Evolutionary conservation across 2,888 invertebrate genomes (phyloP), one percentile per base, ranked within the genome.

Genomic region (Anagyrus pseudococci): DNA sequence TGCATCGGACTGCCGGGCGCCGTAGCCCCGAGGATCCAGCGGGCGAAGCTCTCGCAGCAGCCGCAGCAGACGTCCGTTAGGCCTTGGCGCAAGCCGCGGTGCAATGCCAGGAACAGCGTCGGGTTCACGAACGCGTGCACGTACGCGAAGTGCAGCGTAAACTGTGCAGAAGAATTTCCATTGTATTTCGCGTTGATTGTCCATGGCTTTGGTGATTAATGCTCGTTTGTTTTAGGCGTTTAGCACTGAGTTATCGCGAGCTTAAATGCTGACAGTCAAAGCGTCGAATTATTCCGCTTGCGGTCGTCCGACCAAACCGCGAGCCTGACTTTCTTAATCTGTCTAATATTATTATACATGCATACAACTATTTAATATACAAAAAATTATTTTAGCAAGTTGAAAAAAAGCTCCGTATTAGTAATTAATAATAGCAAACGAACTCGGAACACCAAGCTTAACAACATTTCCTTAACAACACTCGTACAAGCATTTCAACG

Each of bases 41-140:
- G 84, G 69, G 85, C 86, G 83, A 87, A 84, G 70, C 85, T 85
- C 69, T 87, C 86, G 79, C 89, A 88, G 78, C 88, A 88, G 49
- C 91, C 91, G 81, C 92, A 92, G 82, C 91, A 89, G 44, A 90
- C 82, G 77, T 91, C 90, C 54, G 89, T 81, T 41, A 89, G 85
- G 0, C 91, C 92, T 56, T 88, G 85, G 19, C 92, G 84, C 65
- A 92, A 83, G 2, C 91, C 91, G 33, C 89, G 86, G 77, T 93
- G 92, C 59, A 93, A 83, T 53, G 89, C 88, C 79, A 93, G 85
- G 81, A 93, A 92, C 69, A 93, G 84, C 40, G 90, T 87, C 2
- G 93, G 93, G 77, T 93, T 93, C 70, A 92, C 91, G 73, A 92
- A 92, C 37, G 93, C 92, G 82, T 93, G 93, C 69, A 92, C 89